phyloP scores from a whole-genome alignment of 1,140 invertebrate genomes.

The Procambarus virginalis region DNA sequence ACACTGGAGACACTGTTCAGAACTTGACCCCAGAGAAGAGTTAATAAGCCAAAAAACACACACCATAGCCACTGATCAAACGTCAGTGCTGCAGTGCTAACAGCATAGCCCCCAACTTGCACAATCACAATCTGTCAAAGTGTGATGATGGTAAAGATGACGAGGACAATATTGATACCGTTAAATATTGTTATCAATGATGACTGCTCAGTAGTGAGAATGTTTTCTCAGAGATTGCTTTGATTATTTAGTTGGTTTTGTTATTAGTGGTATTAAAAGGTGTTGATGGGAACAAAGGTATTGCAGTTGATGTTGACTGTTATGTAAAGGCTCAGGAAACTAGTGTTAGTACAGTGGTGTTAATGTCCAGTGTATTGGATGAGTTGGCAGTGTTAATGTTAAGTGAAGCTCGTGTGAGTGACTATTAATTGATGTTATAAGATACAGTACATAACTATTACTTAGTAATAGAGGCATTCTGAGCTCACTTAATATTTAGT shows the following conservation, averaged over 20 bases:
- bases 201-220: background rate
- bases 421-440: no score
- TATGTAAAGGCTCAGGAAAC: no score
- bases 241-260: background rate
- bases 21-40: conserved; percentile 41
- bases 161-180: background rate
- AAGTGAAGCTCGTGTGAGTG: no score
- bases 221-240: background rate
- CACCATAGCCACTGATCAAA: conserved; percentile 82
- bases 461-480: no score
- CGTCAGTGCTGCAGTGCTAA: conserved; percentile 77
- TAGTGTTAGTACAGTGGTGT: no score
- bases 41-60: conserved; percentile 44
- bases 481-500: no score
- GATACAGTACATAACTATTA: no score
- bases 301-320: background rate
- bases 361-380: no score
- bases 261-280: background rate
- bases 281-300: background rate
- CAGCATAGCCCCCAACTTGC: conserved; percentile 79
- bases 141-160: background rate
- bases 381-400: no score
- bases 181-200: background rate
- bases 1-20: conserved; percentile 19
- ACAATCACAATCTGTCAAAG: conserved; percentile 78